phyloP scores from a whole-genome alignment of 2,797 vertebrate genomes.

The Sebastes matsubarae region DNA sequence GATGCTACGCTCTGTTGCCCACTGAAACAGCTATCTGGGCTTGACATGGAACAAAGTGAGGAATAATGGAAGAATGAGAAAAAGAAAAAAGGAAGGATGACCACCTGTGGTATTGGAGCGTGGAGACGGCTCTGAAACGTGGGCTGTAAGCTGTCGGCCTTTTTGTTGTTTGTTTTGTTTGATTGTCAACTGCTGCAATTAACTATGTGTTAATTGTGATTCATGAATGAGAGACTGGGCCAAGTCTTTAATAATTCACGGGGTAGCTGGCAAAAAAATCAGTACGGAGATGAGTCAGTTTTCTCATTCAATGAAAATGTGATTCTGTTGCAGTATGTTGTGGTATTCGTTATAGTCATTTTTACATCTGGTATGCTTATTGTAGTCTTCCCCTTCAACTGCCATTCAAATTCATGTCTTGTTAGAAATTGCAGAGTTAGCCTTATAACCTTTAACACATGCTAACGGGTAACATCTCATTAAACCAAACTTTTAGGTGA shows the following conservation, averaged over 20 bases:
- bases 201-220: constrained; percentile 22
- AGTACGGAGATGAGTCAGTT: background rate
- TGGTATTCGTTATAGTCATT: background rate
- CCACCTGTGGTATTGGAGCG: constrained; percentile 10
- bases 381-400: too few species aligned
- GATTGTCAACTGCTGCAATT: constrained; percentile 31
- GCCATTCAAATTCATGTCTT: background rate
- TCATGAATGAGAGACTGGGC: constrained; percentile 10
- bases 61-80: background rate
- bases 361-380: background rate
- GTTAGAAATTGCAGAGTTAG: background rate
- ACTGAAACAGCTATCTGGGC: background rate
- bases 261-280: constrained; percentile 3
- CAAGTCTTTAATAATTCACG: constrained; percentile 17
- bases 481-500: too few species aligned
- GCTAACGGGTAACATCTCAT: background rate
- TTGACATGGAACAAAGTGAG: constrained; percentile 8
- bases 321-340: background rate
- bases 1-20: background rate
- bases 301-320: background rate
- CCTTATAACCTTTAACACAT: background rate
- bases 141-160: background rate
- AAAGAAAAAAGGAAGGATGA: background rate
- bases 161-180: constrained; percentile 31
- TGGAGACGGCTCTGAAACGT: background rate